Conservation (phyloP, 2,113 vertebrate genomes). For the Rhynchomys soricoides region DNA sequence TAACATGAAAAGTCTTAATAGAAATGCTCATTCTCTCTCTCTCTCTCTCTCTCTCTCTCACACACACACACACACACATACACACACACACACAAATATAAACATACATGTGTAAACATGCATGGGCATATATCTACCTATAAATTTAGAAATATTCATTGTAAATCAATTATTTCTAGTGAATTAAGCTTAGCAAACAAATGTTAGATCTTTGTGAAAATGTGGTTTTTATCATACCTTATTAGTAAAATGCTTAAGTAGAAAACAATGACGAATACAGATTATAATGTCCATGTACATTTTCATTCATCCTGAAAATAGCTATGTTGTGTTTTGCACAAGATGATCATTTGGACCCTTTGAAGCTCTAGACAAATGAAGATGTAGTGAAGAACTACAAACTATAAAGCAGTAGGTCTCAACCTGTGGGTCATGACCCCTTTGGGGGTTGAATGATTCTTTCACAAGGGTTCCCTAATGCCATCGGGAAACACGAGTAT, state of each 20-base stretch:
- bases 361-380: neutral
- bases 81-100: neutral
- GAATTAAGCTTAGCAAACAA: slow-evolving; percentile 39
- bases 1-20: slow-evolving; percentile 36
- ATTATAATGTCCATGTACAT: neutral
- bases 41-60: too few species aligned
- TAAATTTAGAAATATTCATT: slow-evolving; percentile 32
- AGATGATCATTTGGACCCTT: slow-evolving; percentile 3
- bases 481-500: neutral
- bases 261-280: neutral
- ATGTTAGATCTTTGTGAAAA: slow-evolving; percentile 29
- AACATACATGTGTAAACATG: neutral
- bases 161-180: slow-evolving; percentile 3
- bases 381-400: neutral
- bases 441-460: neutral
- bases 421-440: neutral
- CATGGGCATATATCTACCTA: neutral
- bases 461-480: neutral
- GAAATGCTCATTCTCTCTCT: neutral
- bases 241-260: slow-evolving; percentile 16
- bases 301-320: slow-evolving; percentile 17
- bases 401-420: neutral
- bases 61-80: neutral
- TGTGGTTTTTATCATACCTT: neutral
- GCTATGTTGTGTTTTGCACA: neutral